Evolutionary conservation across 1,140 invertebrate genomes (phyloP), one percentile per base, ranked within the genome.

Genomic region (Andricus grossulariae): DNA sequence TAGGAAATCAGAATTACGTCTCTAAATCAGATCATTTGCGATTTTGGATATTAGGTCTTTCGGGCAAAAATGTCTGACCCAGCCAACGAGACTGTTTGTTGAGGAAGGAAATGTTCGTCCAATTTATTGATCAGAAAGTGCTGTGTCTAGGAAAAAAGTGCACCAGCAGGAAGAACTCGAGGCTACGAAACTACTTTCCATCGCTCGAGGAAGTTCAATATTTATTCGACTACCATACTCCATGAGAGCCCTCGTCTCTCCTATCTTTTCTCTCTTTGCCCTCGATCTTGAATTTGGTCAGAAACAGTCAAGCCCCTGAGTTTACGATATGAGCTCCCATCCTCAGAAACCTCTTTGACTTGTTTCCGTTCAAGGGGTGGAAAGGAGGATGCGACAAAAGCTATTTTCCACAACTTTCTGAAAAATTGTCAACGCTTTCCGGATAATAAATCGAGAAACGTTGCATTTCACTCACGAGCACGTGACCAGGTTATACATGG

Each of bases 201-300:
- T 76, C 57, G 10, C 32, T 72, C 50, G 21, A 71, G 57, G 70
- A 77, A 77, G 50, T 71, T 73, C 72, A 77, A 77, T 77, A 73
- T 77, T 77, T 77, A 77, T 77, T 73, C 72, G 72, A 18, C 51
- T 16, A 77, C 66, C 57, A 73, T 77, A 55, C 45, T 71, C 8
- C 21, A 8, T 50, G 19, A 39, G 49, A 71, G 19, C 71, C 52
- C 76, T 73, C 50, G 39, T 77, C 21, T 25, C 51, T 13, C 52
- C 7, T 12, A 50, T 39, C 21, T 25, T 2, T 66, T 39, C 15
- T 7, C n/a, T 66, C 7, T 66, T 6, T 2, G 7, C 3, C 6
- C 11, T 45, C 15, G 13, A 16, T 66, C 60, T 66, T 66, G 60
- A 66, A 66, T 66, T 66, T 66, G 60, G 60, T 66, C 60, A 66